Base-by-base conservation (phyloP, 1,140 invertebrate species). In the Neodiprion fabricii region DNA sequence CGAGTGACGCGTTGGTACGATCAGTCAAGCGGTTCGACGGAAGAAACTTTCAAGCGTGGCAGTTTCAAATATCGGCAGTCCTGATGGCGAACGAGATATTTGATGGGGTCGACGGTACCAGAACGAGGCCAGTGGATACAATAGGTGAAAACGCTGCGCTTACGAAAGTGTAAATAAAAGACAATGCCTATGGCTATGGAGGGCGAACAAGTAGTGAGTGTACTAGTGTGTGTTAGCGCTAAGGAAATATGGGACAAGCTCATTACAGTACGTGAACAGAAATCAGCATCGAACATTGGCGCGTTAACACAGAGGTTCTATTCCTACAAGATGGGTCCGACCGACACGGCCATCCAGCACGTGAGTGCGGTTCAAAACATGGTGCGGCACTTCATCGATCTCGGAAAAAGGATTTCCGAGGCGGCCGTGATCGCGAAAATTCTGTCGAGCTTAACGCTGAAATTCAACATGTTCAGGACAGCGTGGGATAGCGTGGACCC, bases 191-290 rank as follows among this genome's bases (percentile, higher is more conserved):
- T 17, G 17, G 17, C 17, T 17, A 17, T 17, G 17, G 17, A 17
- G 17, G 17, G 0, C 17, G 17, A 17, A 17, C 17, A 17, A 17
- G 17, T 17, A 17, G 17, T 17, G 17, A 17, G 17, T 17, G 17
- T 17, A 17, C 17, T 17, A 17, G 17, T 17, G 17, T 17, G 17
- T 17, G 17, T 17, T 17, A 17, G 17, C 17, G 17, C 17, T 17
- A 17, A 53, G 2, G 65, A 71, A 12, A 79, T 80, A 76, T 79
- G 78, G 75, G 50, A 14, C 11, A 80, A 77, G 48, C 70, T 78
- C 14, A 49, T 48, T 48, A 49, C 61, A 0, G 48, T 79, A 11
- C 74, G 77, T 61, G 75, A 80, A 71, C 79, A 80, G 67, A 48
- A 50, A 61, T 74, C 67, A 53, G 73, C 71, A n/a, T 66, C 72